Percentiles rank a stretch among this genome's conserved stretches.
Conservation (phyloP, 2,113 vertebrate genomes). For the Phalacrocorax carbo region DNA sequence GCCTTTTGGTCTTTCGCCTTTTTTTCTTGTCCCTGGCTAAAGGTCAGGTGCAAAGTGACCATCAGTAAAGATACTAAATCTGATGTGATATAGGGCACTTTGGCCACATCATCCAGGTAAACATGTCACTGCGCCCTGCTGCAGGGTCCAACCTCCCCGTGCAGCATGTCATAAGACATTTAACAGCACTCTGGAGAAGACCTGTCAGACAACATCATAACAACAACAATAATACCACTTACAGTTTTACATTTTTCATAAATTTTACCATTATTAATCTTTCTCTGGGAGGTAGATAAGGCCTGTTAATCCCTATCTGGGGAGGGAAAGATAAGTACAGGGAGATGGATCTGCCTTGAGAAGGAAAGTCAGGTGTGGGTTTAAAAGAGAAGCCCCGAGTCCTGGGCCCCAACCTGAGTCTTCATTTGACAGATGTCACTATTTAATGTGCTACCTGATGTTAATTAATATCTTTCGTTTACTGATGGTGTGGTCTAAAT, state of each 20-base stretch:
- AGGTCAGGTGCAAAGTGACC: neutral
- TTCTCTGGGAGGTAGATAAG: neutral
- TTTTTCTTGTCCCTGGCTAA: neutral
- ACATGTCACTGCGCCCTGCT: fast-evolving
- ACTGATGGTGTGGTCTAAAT: neutral
- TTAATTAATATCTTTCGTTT: neutral
- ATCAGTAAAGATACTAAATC: neutral
- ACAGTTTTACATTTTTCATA: neutral
- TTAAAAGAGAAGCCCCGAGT: neutral
- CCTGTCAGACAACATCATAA: neutral
- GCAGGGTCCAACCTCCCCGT: neutral
- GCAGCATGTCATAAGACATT: neutral
- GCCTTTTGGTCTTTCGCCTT: neutral
- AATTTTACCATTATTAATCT: neutral
- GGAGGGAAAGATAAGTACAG: neutral
- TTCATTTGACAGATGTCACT: neutral
- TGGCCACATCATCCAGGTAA: neutral
- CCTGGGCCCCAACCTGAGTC: neutral
- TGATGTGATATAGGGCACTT: neutral
- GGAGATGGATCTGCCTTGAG: neutral
- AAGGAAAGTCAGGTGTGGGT: neutral
- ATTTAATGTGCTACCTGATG: neutral
- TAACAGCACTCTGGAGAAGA: neutral
- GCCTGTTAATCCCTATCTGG: neutral
- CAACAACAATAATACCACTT: neutral